These are phyloP conservation scores for Oscheius sp. DNA, from an alignment of 2,888 invertebrate genomes.

Conservation along the genomic window DNA sequence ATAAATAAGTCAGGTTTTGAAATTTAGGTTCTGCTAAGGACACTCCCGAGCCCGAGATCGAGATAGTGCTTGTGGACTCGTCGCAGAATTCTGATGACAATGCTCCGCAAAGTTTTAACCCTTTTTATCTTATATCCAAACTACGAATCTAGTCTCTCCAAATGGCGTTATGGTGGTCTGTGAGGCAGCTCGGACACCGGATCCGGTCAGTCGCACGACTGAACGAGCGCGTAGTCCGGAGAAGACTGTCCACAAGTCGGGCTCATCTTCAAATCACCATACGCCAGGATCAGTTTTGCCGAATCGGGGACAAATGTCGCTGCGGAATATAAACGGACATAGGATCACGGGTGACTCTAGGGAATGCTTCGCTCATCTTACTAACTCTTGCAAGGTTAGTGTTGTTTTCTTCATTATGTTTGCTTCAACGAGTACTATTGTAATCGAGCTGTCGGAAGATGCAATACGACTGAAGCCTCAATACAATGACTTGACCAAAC, in stretches of 20 bases:
- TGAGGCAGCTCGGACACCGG: neutral
- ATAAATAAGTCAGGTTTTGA: neutral
- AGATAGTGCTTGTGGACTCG: neutral
- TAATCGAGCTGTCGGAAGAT: no score
- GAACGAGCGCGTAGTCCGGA: neutral
- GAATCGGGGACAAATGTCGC: constrained; percentile 4
- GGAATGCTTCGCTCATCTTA: constrained; percentile 28
- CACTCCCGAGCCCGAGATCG: constrained; percentile 5
- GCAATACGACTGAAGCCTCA: no score
- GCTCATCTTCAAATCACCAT: neutral
- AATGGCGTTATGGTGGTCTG: constrained; percentile 2
- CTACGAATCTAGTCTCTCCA: neutral
- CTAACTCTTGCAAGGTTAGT: constrained; percentile 11
- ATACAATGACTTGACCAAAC: no score
- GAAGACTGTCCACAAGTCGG: neutral
- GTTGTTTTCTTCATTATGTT: neutral
- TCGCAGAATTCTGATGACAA: neutral
- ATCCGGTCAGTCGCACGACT: no score
- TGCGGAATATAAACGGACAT: constrained; percentile 32
- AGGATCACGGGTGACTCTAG: constrained; percentile 18
- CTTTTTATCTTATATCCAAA: neutral
- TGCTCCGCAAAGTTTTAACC: neutral
- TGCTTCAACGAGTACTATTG: no score
- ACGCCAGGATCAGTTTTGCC: neutral
- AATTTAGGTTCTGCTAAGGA: neutral